phyloP scores from a whole-genome alignment of 1,140 invertebrate species.

The Pogonus chalceus region DNA sequence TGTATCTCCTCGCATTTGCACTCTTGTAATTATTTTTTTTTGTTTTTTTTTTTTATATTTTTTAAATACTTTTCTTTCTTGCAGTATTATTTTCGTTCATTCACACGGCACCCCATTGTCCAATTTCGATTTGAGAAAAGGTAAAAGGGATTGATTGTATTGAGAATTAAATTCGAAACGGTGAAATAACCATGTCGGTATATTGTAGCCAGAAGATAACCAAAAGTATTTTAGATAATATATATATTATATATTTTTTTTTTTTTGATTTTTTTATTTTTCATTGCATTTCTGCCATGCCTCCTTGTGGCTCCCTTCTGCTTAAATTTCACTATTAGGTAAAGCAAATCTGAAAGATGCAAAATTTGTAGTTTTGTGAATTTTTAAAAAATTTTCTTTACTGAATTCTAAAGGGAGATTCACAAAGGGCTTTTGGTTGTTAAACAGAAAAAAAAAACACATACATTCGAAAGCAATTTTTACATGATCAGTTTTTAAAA shows the following conservation, averaged over 20 bases:
- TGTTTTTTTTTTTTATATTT: background rate
- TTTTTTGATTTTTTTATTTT: background rate
- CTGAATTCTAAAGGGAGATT: background rate
- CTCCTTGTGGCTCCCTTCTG: conserved; percentile 9
- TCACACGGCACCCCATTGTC: background rate
- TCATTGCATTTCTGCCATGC: background rate
- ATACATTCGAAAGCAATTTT: no score
- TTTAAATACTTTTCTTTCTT: background rate
- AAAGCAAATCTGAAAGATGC: conserved; percentile 10
- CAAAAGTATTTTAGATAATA: conserved; percentile 5
- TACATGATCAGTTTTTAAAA: no score
- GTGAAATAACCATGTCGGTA: conserved; percentile 1
- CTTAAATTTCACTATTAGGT: conserved; percentile 6
- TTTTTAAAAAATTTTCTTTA: background rate
- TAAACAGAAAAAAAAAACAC: no score
- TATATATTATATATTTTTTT: background rate
- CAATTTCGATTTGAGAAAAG: background rate
- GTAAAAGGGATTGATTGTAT: background rate
- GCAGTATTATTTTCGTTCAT: conserved; percentile 1
- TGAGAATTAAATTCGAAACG: background rate
- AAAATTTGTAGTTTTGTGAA: background rate
- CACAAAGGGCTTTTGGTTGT: background rate
- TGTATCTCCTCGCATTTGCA: background rate
- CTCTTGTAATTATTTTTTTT: background rate
- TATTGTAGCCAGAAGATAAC: conserved; percentile 5